Conservation (phyloP, 2,113 vertebrate genomes). For the Myrmecobius fasciatus region DNA sequence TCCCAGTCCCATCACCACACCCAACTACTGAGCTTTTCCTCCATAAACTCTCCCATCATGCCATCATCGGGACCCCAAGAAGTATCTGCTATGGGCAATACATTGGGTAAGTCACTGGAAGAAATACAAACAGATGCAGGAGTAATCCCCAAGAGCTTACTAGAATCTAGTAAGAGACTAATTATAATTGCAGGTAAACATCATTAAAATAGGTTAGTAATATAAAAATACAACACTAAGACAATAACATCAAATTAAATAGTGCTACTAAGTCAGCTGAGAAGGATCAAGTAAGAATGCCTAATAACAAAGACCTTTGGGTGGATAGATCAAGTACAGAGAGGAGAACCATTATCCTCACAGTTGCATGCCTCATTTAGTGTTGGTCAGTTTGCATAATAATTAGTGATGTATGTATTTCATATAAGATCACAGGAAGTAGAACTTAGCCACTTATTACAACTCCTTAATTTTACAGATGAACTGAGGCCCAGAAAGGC, state of each 20-base stretch:
- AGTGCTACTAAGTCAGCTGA: background rate
- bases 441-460: background rate
- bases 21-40: background rate
- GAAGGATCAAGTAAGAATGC: no score
- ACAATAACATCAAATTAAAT: no score
- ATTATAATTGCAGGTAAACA: background rate
- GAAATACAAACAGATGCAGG: no score
- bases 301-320: background rate
- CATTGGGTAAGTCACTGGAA: no score
- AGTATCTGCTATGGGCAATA: background rate
- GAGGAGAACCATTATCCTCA: background rate
- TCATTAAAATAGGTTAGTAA: background rate
- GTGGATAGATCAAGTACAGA: no score
- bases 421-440: background rate
- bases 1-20: background rate
- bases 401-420: background rate
- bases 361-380: background rate
- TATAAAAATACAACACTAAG: background rate
- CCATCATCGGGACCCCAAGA: background rate
- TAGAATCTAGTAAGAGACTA: background rate
- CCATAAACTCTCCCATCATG: background rate
- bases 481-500: background rate
- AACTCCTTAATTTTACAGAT: background rate
- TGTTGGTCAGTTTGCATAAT: background rate
- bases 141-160: background rate